Conservation (phyloP, 2,888 invertebrate species). For the Lamellibrachia satsuma region DNA sequence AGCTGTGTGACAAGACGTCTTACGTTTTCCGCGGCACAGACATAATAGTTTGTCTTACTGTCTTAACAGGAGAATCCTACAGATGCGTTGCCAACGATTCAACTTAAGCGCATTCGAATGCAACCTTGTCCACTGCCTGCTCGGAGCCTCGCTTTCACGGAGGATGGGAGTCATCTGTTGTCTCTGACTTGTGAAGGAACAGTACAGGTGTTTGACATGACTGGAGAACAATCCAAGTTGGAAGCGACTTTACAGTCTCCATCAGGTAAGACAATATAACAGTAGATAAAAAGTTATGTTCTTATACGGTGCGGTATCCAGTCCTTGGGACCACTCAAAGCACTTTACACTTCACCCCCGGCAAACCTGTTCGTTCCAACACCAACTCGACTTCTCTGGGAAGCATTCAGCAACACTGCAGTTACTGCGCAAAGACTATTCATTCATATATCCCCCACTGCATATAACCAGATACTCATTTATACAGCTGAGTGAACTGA, state of each 20-base stretch:
- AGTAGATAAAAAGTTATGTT: too few species aligned
- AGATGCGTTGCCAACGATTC: background rate
- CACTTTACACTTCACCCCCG: too few species aligned
- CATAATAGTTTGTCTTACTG: background rate
- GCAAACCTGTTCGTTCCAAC: too few species aligned
- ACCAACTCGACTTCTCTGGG: too few species aligned
- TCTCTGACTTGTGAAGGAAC: conserved; percentile 46
- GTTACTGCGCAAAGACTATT: too few species aligned
- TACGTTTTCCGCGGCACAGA: background rate
- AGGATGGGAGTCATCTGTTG: conserved; percentile 44
- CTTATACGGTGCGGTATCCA: too few species aligned
- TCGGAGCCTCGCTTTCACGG: conserved; percentile 50
- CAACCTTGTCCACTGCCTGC: conserved; percentile 38
- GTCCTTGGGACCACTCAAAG: too few species aligned
- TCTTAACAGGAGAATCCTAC: background rate
- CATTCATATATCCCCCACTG: too few species aligned
- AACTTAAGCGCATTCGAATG: background rate
- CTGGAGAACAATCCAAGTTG: conserved; percentile 22
- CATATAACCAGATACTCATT: too few species aligned
- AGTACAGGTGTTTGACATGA: conserved; percentile 47
- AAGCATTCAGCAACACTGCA: too few species aligned
- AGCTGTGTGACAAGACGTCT: background rate
- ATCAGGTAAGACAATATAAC: conserved; percentile 19
- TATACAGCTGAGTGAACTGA: too few species aligned
- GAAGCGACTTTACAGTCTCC: conserved; percentile 20